phyloP scores from a whole-genome alignment of 2,113 vertebrate genomes.

The Acanthochromis polyacanthus region DNA sequence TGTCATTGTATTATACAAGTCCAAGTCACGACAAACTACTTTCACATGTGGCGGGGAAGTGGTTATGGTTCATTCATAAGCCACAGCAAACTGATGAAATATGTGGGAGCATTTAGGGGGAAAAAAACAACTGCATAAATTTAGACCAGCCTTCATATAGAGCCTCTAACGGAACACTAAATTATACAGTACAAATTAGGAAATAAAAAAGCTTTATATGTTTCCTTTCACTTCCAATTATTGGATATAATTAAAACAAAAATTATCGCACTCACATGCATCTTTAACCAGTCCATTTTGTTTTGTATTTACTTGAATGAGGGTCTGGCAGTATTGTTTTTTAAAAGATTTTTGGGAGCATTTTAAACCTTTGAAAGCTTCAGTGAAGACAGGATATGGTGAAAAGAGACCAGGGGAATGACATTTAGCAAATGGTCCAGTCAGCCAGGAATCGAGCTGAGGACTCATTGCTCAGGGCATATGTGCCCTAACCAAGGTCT shows the following conservation, averaged over 20 bases:
- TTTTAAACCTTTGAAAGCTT: too few species aligned
- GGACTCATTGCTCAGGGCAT: too few species aligned
- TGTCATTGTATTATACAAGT: neutral
- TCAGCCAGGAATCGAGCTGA: too few species aligned
- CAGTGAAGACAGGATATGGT: too few species aligned
- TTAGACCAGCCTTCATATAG: neutral
- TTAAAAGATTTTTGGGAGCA: too few species aligned
- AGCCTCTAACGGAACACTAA: neutral
- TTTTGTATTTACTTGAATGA: neutral
- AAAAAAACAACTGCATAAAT: neutral
- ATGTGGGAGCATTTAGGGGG: neutral
- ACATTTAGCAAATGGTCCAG: too few species aligned
- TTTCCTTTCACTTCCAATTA: neutral
- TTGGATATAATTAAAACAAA: neutral
- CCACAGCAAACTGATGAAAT: neutral
- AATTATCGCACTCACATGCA: neutral
- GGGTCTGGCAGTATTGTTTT: neutral
- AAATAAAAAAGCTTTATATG: neutral
- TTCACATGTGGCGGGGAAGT: constrained; percentile 33
- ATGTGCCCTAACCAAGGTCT: too few species aligned
- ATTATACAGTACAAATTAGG: neutral
- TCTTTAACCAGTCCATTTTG: neutral
- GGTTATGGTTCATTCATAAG: neutral
- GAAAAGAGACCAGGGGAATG: too few species aligned
- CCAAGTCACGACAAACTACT: constrained; percentile 5